These are phyloP conservation scores for Scaptomyza polygonia DNA, from an alignment of 2,888 invertebrate genomes.

Conservation along the genomic window DNA sequence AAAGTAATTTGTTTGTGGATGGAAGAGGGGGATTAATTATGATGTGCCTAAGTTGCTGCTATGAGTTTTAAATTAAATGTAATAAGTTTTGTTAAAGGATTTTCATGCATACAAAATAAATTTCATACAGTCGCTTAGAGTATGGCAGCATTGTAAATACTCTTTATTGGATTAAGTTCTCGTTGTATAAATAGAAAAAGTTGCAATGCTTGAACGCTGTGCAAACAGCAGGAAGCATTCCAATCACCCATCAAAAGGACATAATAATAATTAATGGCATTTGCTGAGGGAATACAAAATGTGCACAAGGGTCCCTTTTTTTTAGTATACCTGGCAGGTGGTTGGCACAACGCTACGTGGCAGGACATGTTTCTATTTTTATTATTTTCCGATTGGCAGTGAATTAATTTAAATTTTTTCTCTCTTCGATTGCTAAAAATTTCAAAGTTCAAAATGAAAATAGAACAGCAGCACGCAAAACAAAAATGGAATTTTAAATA, in stretches of 20 bases:
- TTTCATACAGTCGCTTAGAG: not conserved
- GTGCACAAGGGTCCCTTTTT: conserved; percentile 48
- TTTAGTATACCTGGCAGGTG: conserved; percentile 6
- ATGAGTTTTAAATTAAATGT: conserved; percentile 80
- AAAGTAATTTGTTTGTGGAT: conserved; percentile 44
- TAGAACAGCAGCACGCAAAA: conserved; percentile 10
- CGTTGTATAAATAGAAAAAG: conserved; percentile 46
- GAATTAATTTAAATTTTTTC: conserved; percentile 64
- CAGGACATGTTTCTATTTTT: conserved; percentile 57
- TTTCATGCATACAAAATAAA: conserved; percentile 80
- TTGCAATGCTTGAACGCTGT: conserved; percentile 38
- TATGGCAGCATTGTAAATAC: not conserved
- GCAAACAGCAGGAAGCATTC: conserved; percentile 52
- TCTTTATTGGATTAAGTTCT: conserved; percentile 8
- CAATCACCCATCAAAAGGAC: conserved; percentile 76
- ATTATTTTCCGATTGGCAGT: conserved; percentile 77
- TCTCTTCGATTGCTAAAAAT: conserved; percentile 63
- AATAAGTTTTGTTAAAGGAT: conserved; percentile 82
- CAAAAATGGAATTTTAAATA: conserved; percentile 73
- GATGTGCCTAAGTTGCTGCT: conserved; percentile 78
- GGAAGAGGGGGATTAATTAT: conserved; percentile 82
- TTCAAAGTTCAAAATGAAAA: not conserved
- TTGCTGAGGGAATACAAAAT: conserved; percentile 83
- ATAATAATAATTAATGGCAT: conserved; percentile 84
- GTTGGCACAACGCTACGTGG: conserved; percentile 20